These are phyloP conservation scores for Leptinotarsa tumamoca DNA, from an alignment of 2,888 invertebrate species.

Conservation along the genomic window DNA sequence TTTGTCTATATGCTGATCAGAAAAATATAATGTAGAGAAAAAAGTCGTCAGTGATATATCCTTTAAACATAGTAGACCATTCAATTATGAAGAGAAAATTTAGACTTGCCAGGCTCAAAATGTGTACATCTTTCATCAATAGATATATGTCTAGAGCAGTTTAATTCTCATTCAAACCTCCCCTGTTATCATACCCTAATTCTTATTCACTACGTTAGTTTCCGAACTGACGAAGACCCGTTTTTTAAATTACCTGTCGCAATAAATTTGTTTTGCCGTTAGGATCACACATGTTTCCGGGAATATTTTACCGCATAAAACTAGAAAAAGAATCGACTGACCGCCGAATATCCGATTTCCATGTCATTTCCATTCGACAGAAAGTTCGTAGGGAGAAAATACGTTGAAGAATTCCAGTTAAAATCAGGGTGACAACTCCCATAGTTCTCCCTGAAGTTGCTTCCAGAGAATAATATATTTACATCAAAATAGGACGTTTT, in stretches of 20 bases:
- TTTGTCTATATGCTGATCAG: no score
- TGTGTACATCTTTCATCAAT: no score
- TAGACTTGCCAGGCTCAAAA: no score
- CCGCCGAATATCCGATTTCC: conserved; percentile 7
- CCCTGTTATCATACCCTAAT: not conserved
- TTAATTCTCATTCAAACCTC: not conserved
- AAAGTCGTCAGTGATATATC: no score
- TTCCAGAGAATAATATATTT: not conserved
- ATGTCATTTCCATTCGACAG: conserved; percentile 3
- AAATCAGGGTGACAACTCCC: not conserved
- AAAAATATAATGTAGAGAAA: no score
- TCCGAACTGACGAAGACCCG: not conserved
- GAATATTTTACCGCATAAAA: conserved; percentile 7
- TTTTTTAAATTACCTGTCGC: not conserved
- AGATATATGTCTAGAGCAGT: no score
- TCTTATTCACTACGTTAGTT: not conserved
- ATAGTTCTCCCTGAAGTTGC: not conserved
- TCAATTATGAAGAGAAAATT: no score
- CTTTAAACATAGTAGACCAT: no score
- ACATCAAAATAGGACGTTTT: not conserved
- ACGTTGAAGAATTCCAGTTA: not conserved
- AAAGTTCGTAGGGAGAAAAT: conserved; percentile 9
- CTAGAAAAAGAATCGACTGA: not conserved
- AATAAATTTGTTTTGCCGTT: conserved; percentile 8
- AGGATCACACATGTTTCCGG: not conserved